Evolutionary conservation across 2,797 vertebrate genomes (phyloP).

Genomic region (Tadarida brasiliensis): DNA sequence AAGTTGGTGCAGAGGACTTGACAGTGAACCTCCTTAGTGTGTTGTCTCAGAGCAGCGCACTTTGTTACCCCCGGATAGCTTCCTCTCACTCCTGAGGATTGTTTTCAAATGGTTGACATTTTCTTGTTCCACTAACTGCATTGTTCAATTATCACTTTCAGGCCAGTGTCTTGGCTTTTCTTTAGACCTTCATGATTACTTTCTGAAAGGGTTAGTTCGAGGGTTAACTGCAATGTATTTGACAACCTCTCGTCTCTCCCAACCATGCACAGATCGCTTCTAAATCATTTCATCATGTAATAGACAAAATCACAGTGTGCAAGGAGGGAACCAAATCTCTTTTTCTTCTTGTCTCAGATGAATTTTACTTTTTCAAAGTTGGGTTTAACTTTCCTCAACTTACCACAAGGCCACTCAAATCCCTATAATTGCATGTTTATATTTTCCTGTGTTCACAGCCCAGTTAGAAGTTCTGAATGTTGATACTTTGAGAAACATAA

Average conservation of each 20-base stretch:
- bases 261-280: conserved; percentile 42
- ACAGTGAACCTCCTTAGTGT: background rate
- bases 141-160: conserved; percentile 51
- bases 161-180: conserved; percentile 43
- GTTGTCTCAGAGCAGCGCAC: conserved; percentile 6
- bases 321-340: background rate
- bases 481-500: conserved; percentile 18
- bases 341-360: conserved; percentile 48
- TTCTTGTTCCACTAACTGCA: conserved; percentile 64
- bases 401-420: conserved; percentile 30
- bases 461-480: background rate
- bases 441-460: background rate
- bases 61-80: conserved; percentile 4
- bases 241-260: conserved; percentile 62
- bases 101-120: conserved; percentile 72
- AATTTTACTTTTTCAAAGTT: conserved; percentile 61
- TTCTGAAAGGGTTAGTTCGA: conserved; percentile 64
- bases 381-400: conserved; percentile 20
- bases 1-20: background rate
- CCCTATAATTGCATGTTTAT: background rate
- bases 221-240: conserved; percentile 71
- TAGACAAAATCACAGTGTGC: conserved; percentile 32
- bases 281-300: conserved; percentile 72
- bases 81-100: conserved; percentile 54
- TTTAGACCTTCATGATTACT: conserved; percentile 70